A percentile compares a stretch with the other conserved stretches of the same genome.
Evolutionary conservation across 2,888 invertebrate genomes (phyloP).

Genomic region (Ornithoptera priamus): DNA sequence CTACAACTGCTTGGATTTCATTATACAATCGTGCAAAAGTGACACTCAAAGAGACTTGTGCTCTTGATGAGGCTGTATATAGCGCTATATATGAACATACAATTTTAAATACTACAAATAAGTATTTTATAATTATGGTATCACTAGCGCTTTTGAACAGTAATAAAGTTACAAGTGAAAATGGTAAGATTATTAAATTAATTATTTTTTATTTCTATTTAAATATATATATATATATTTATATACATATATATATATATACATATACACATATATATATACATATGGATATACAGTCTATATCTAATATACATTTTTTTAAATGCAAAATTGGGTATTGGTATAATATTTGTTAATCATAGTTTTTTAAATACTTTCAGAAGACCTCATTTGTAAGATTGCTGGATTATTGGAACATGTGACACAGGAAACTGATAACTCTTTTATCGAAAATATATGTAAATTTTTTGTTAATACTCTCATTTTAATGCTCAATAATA

Average conservation of each 20-base stretch:
- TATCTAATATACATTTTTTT: no score
- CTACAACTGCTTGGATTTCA: slow-evolving; percentile 49
- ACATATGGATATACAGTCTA: no score
- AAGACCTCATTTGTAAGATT: slow-evolving; percentile 11
- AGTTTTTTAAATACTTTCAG: slow-evolving; percentile 11
- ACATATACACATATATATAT: no score
- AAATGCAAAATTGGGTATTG: no score
- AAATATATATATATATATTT: no score
- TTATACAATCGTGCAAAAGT: slow-evolving; percentile 41
- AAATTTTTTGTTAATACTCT: slow-evolving; percentile 45
- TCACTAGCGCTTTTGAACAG: slow-evolving; percentile 44
- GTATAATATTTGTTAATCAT: not conserved
- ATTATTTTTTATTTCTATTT: not conserved
- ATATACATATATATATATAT: no score
- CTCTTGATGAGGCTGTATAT: slow-evolving; percentile 37
- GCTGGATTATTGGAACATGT: slow-evolving; percentile 34
- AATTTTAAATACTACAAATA: slow-evolving; percentile 30
- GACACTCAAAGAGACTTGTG: slow-evolving; percentile 35
- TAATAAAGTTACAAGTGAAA: slow-evolving; percentile 37
- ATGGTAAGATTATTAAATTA: slow-evolving; percentile 36
- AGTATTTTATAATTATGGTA: slow-evolving; percentile 44
- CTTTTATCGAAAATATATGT: slow-evolving; percentile 39
- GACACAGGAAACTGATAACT: slow-evolving; percentile 39
- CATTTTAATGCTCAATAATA: slow-evolving; percentile 39
- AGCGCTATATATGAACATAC: slow-evolving; percentile 31